These are phyloP conservation scores for Leptopilina syphax DNA, from an alignment of 2,888 invertebrate genomes.

Conservation along the genomic window DNA sequence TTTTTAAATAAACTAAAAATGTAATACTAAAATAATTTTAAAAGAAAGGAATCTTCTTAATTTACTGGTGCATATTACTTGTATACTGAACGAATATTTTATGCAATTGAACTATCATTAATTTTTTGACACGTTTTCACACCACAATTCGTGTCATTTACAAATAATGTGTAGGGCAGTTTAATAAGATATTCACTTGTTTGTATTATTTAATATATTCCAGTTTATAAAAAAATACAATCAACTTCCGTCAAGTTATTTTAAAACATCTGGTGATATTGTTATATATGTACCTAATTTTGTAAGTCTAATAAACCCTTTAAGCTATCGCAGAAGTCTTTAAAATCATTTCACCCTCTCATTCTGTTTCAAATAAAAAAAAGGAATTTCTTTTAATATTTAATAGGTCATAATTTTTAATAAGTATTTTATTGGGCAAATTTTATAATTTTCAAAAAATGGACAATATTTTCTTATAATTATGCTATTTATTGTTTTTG, in stretches of 20 bases:
- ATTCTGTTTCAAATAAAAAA: conserved; percentile 12
- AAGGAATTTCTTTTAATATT: too few relatives aligned
- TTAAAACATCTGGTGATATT: conserved; percentile 48
- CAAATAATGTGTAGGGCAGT: conserved; percentile 59
- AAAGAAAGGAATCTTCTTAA: neutral
- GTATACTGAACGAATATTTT: neutral
- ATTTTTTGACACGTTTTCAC: conserved; percentile 62
- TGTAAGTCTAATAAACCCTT: conserved; percentile 73
- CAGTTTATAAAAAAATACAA: conserved; percentile 25
- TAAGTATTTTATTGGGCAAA: too few relatives aligned
- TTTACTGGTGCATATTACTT: neutral
- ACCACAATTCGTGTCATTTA: conserved; percentile 68
- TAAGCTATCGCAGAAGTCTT: conserved; percentile 61
- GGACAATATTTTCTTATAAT: too few relatives aligned
- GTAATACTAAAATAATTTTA: neutral
- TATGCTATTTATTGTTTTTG: too few relatives aligned
- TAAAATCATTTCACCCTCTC: conserved; percentile 29
- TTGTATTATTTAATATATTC: conserved; percentile 53
- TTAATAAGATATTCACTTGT: conserved; percentile 59
- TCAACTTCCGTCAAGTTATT: neutral
- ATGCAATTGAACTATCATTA: conserved; percentile 59
- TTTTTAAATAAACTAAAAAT: neutral
- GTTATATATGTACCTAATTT: conserved; percentile 71
- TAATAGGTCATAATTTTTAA: too few relatives aligned
- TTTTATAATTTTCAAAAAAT: too few relatives aligned